phyloP scores from a whole-genome alignment of 1,140 invertebrate genomes.

The Samia ricini region DNA sequence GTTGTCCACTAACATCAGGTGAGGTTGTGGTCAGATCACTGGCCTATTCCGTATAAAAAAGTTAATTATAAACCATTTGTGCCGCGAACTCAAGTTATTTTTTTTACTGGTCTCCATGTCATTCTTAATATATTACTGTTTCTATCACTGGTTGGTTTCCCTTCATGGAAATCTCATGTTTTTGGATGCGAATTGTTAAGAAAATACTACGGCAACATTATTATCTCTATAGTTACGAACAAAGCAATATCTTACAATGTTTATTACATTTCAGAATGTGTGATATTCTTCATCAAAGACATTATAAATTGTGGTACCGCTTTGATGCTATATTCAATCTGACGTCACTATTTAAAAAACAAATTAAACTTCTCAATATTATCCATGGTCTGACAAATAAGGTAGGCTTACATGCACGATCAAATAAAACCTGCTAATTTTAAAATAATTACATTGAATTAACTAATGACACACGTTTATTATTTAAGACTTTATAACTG shows the following conservation, averaged over 20 bases:
- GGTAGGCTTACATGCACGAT: conserved; percentile 43
- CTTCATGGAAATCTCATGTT: too few relatives aligned
- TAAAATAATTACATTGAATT: too few relatives aligned
- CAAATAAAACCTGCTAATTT: not conserved
- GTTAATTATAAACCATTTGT: too few relatives aligned
- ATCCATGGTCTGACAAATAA: conserved; percentile 82
- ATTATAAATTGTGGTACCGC: conserved; percentile 79
- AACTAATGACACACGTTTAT: not conserved
- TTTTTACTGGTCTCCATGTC: too few relatives aligned
- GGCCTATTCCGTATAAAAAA: too few relatives aligned
- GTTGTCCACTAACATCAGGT: too few relatives aligned
- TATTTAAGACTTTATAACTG: conserved; percentile 1
- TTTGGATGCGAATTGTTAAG: not conserved
- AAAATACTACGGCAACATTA: too few relatives aligned
- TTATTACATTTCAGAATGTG: conserved; percentile 79
- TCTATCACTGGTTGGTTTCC: too few relatives aligned
- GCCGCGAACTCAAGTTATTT: too few relatives aligned
- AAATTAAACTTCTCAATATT: conserved; percentile 79
- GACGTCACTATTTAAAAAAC: conserved; percentile 78
- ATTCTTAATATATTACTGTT: too few relatives aligned
- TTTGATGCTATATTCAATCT: conserved; percentile 80
- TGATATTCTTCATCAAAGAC: conserved; percentile 83
- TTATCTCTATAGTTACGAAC: too few relatives aligned
- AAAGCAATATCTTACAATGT: not conserved
- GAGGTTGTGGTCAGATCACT: too few relatives aligned